Percentiles rank a stretch among this genome's conserved stretches.
Evolutionary conservation across 2,797 vertebrate species (phyloP).

Genomic region (Rhinophrynus dorsalis): DNA sequence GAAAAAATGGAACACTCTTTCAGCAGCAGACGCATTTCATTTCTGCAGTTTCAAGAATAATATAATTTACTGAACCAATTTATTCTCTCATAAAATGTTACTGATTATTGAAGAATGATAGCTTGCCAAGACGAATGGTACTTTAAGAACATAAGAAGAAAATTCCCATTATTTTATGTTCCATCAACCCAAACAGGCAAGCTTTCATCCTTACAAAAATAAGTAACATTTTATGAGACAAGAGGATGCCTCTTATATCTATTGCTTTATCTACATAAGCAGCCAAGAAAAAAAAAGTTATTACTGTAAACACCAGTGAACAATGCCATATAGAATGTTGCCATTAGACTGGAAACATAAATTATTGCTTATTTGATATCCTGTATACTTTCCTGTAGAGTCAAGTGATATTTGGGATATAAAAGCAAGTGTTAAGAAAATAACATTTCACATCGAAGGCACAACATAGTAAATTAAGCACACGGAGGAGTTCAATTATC

Average conservation of each 20-base stretch:
- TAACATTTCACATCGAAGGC: not conserved
- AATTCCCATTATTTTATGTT: constrained; percentile 43
- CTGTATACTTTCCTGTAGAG: constrained; percentile 4
- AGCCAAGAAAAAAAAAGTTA: constrained; percentile 5
- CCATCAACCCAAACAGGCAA: constrained; percentile 20
- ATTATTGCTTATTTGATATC: not conserved
- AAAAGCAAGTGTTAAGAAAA: not conserved
- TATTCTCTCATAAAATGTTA: constrained; percentile 45
- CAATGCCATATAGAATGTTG: not conserved
- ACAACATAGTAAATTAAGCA: too few species aligned
- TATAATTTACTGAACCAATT: constrained; percentile 48
- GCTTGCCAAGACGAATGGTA: constrained; percentile 26
- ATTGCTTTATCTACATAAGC: constrained; percentile 26
- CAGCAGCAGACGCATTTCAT: constrained; percentile 32
- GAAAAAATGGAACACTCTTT: constrained; percentile 7
- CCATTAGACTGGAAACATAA: not conserved
- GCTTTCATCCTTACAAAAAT: constrained; percentile 29
- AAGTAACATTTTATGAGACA: constrained; percentile 41
- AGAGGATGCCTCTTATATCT: constrained; percentile 5
- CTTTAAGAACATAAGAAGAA: constrained; percentile 38
- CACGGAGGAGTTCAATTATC: too few species aligned
- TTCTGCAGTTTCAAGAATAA: constrained; percentile 42
- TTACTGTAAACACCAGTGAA: constrained; percentile 6
- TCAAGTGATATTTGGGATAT: not conserved
- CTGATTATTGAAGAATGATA: constrained; percentile 48